Percentiles rank a stretch among this genome's conserved stretches.
Evolutionary conservation across 2,113 vertebrate species (phyloP).

Genomic region (Zosterops borbonicus): DNA sequence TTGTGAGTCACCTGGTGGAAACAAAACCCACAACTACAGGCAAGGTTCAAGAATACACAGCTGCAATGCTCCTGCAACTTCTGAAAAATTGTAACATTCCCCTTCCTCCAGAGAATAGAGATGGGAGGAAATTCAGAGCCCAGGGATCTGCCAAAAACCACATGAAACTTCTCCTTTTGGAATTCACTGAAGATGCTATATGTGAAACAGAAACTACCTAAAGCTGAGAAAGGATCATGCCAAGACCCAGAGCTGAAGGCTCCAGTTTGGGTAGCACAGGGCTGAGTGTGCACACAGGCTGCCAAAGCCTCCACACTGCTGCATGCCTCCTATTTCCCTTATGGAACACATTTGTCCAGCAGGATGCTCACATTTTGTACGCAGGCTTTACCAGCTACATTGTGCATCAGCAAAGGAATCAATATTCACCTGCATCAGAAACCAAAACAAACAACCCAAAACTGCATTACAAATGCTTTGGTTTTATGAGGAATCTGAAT

Average conservation of each 20-base stretch:
- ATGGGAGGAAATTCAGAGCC: neutral
- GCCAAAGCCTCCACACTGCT: neutral
- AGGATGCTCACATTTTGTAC: neutral
- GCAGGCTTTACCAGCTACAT: neutral
- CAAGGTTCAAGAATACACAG: neutral
- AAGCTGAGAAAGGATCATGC: neutral
- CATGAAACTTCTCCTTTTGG: neutral
- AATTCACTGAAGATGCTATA: neutral
- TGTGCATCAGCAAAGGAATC: neutral
- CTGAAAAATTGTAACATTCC: neutral
- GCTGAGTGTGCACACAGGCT: neutral
- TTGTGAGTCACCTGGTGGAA: slow-evolving; percentile 89
- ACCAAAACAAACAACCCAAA: neutral
- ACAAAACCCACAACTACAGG: neutral
- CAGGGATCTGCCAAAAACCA: neutral
- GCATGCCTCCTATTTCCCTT: neutral
- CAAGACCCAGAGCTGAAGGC: neutral
- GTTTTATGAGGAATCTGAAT: neutral
- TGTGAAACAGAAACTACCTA: neutral
- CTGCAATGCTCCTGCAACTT: neutral
- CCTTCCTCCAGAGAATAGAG: neutral
- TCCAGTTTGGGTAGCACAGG: neutral
- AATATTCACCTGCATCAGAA: neutral
- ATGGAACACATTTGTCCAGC: neutral
- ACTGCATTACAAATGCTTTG: neutral